Conservation (phyloP, 2,888 invertebrate species). For the Hypolimnas misippus region DNA sequence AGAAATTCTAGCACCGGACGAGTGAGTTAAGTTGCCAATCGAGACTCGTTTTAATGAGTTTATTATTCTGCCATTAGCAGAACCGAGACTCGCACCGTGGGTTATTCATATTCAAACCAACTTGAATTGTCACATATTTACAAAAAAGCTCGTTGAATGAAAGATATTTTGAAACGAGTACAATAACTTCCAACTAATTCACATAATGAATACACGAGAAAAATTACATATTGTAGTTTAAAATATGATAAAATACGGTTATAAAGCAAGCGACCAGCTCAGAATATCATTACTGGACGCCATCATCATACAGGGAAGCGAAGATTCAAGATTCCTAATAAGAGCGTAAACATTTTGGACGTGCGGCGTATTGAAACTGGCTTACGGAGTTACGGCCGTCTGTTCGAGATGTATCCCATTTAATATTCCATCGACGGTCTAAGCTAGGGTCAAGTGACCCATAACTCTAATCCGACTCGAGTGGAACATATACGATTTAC, state of each 20-base stretch:
- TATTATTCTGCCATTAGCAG: constrained; percentile 12
- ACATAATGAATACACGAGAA: no score
- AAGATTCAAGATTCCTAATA: constrained; percentile 25
- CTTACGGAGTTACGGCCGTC: constrained; percentile 37
- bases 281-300: constrained; percentile 1
- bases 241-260: not conserved
- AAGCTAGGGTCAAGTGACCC: constrained; percentile 68
- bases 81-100: constrained; percentile 2
- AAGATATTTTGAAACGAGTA: not conserved
- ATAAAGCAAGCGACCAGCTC: not conserved
- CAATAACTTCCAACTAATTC: no score
- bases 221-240: no score
- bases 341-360: constrained; percentile 35
- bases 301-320: constrained; percentile 18
- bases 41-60: constrained; percentile 10
- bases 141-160: not conserved
- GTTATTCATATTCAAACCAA: not conserved
- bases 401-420: constrained; percentile 53
- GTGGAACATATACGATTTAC: constrained; percentile 65
- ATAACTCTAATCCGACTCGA: constrained; percentile 66
- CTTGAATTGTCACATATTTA: not conserved
- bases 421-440: constrained; percentile 67
- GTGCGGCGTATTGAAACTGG: constrained; percentile 45
- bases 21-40: constrained; percentile 4
- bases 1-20: constrained; percentile 1